phyloP scores from a whole-genome alignment of 2,797 vertebrate species.

The Sebastes matsubarae region DNA sequence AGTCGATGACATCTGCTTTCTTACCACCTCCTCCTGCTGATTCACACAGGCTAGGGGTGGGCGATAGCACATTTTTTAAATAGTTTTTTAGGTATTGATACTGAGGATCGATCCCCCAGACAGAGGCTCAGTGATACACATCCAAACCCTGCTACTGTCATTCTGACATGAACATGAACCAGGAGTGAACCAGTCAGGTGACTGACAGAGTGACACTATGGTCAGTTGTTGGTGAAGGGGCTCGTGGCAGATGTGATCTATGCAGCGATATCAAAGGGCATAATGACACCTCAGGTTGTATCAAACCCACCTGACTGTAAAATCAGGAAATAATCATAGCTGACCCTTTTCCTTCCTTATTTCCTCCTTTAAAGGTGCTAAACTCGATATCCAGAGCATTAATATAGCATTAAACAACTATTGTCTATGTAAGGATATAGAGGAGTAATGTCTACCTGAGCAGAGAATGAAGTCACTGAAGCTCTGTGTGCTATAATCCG shows the following conservation, averaged over 20 bases:
- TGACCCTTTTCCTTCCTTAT: not conserved
- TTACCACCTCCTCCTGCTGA: conserved; percentile 27
- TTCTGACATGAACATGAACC: not conserved
- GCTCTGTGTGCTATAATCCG: no score
- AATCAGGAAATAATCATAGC: not conserved
- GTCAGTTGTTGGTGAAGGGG: not conserved
- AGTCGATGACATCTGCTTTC: conserved; percentile 31
- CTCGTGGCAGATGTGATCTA: conserved; percentile 3
- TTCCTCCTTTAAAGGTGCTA: not conserved
- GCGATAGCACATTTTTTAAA: not conserved
- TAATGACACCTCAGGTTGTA: not conserved
- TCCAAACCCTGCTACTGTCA: not conserved
- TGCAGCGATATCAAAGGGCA: conserved; percentile 2
- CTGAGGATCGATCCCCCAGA: not conserved
- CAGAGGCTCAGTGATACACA: not conserved
- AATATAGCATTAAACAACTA: no score
- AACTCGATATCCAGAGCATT: no score
- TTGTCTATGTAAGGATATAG: no score
- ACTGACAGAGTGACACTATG: not conserved
- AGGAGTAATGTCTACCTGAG: no score
- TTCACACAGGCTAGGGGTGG: not conserved
- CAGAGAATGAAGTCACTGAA: no score
- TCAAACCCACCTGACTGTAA: not conserved
- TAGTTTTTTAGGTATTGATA: not conserved
- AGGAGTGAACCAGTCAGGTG: not conserved